Conservation (phyloP, 2,888 invertebrate genomes). For the Spodoptera exigua region DNA sequence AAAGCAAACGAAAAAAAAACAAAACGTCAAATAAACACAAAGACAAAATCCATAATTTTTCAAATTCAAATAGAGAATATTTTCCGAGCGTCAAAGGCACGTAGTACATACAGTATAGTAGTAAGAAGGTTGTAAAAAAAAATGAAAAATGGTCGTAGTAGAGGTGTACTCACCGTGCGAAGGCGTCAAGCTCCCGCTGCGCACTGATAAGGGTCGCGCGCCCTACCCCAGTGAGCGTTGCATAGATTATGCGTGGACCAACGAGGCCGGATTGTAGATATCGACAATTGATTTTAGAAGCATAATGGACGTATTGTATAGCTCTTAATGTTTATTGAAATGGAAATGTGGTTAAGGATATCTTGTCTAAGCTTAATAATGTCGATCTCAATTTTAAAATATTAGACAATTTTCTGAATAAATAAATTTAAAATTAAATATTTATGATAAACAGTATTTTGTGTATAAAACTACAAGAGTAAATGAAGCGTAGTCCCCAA, state of each 20-base stretch:
- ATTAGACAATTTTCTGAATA: neutral
- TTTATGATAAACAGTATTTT: neutral
- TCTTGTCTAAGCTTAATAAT: neutral
- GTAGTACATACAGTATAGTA: slow-evolving; percentile 24
- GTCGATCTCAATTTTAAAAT: neutral
- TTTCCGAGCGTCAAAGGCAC: neutral
- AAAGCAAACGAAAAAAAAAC: slow-evolving; percentile 16
- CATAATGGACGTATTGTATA: slow-evolving; percentile 32
- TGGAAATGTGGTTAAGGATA: neutral
- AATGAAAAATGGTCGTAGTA: neutral
- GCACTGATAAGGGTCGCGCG: slow-evolving; percentile 60
- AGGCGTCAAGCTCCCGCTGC: slow-evolving; percentile 53
- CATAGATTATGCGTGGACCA: slow-evolving; percentile 59
- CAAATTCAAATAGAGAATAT: slow-evolving; percentile 16
- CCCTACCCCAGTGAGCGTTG: slow-evolving; percentile 53
- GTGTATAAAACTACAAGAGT: neutral
- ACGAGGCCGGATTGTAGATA: slow-evolving; percentile 55
- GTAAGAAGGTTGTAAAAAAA: slow-evolving; percentile 6
- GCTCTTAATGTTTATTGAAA: slow-evolving; percentile 7
- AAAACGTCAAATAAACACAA: slow-evolving; percentile 24
- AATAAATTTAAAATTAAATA: too few relatives aligned
- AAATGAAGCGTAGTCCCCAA: slow-evolving; percentile 6
- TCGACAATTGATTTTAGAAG: slow-evolving; percentile 59
- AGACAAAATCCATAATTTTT: neutral
- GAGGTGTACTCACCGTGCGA: slow-evolving; percentile 55